Evolutionary conservation across 2,888 invertebrate genomes (phyloP).

Genomic region (Cephus rjabovi): DNA sequence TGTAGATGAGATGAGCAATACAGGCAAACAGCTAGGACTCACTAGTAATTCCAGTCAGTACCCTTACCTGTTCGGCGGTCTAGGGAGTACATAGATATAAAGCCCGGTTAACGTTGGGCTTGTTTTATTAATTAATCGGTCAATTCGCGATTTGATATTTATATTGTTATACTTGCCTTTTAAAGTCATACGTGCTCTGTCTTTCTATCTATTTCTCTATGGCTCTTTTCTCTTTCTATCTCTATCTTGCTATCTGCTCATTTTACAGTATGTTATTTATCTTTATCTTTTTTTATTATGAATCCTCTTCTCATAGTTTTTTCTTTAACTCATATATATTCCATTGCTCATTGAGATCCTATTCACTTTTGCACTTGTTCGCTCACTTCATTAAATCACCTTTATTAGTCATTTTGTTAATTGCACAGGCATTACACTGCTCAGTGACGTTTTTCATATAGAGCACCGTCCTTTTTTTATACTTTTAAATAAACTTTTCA

Average conservation of each 20-base stretch:
- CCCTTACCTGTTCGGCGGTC: conserved; percentile 62
- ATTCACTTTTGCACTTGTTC: background rate
- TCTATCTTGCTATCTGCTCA: conserved; percentile 23
- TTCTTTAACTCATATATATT: background rate
- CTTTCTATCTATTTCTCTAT: conserved; percentile 17
- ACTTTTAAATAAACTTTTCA: background rate
- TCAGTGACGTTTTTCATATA: background rate
- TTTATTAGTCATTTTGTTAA: background rate
- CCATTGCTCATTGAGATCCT: background rate
- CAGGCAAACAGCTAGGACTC: conserved; percentile 64
- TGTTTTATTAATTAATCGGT: background rate
- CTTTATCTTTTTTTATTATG: background rate
- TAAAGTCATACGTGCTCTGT: conserved; percentile 15
- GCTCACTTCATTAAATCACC: background rate
- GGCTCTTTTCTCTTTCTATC: conserved; percentile 17
- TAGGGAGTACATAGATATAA: conserved; percentile 66
- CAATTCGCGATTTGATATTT: conserved; percentile 7
- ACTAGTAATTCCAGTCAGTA: conserved; percentile 66
- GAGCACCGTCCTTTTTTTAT: background rate
- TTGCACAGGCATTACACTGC: background rate
- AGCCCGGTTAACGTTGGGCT: background rate
- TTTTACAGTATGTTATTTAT: background rate
- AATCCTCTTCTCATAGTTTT: background rate
- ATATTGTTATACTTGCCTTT: conserved; percentile 14
- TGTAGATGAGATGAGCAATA: conserved; percentile 63